Base-by-base conservation (phyloP, 2,797 vertebrate genomes). In the Choloepus didactylus region DNA sequence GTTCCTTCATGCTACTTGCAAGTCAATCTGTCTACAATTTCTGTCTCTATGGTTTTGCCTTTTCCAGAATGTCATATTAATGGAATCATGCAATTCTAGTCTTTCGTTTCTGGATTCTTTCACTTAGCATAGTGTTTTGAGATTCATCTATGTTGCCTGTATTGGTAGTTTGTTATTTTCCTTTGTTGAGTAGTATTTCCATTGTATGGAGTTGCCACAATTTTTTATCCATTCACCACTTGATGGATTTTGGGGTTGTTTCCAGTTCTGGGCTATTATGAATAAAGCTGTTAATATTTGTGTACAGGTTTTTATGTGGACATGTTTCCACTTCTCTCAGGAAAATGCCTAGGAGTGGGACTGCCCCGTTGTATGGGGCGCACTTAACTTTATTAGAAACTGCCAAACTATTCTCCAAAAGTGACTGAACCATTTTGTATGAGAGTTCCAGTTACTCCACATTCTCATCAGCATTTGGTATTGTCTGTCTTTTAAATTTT, bases 1-100 rank as follows among this genome's bases (percentile, higher is more conserved):
- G 0, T 29, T 44, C 54, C 27, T 64, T 62, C 3, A 2, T 38
- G 25, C 0, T 1, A 9, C 21, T 85, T 62, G 2, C 0, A 9
- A 49, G 15, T 31, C 29, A 54, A 29, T 27, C 15, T 51, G 49
- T 11, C 11, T 11, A 14, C 15, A 54, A 81, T 80, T 92, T 93
- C 35, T 76, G 38, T 69, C 27, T 73, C 7, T 51, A 15, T 9
- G 7, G 62, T 29, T 59, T 87, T 81, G 27, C 12, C 49, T 94
- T 85, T 46, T 81, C 12, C 10, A 5, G 73, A n/a, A 12, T 67
- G 21, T 9, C 41, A 16, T 14, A 15, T 60, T 80, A 18, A 49
- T 46, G 41, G 38, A 31, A 77, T 66, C 88, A 27, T 51, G 7
- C 0, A 14, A 29, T 35, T 49, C 56, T n/a, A 18, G 21, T 70